These are phyloP conservation scores for Dendroctonus valens DNA, from an alignment of 1,140 invertebrate species.

Conservation along the genomic window DNA sequence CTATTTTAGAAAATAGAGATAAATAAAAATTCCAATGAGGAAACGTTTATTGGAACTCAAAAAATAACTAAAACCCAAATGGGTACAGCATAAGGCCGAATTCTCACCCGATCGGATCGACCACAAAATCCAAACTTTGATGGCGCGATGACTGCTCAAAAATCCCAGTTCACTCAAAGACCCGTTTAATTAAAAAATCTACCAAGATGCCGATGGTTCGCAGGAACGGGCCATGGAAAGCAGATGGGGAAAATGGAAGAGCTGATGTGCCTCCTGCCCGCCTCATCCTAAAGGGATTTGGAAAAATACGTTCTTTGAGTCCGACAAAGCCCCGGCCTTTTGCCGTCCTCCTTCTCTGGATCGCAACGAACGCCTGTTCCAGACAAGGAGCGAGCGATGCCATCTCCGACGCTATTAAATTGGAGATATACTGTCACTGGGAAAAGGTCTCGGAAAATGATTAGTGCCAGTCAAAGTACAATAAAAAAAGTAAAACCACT, in stretches of 20 bases:
- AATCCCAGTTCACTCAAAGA: no score
- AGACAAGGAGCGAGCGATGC: constrained; percentile 13
- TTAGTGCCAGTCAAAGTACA: constrained; percentile 37
- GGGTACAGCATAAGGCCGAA: no score
- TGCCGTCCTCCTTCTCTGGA: constrained; percentile 1
- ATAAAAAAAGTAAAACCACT: constrained; percentile 37
- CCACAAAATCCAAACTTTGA: no score
- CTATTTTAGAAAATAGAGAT: no score
- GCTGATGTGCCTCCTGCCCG: constrained; percentile 14
- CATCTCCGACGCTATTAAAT: constrained; percentile 34
- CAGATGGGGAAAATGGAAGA: constrained; percentile 42
- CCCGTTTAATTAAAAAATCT: no score
- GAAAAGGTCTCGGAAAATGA: constrained; percentile 36
- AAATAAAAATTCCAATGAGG: no score
- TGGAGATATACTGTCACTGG: constrained; percentile 37
- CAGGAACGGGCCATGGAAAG: constrained; percentile 10
- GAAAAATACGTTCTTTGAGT: constrained; percentile 38
- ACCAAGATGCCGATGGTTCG: no score
- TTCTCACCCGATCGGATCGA: no score
- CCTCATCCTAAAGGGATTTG: constrained; percentile 30
- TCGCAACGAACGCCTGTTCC: neutral
- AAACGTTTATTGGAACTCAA: no score
- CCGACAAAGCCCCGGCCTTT: constrained; percentile 26
- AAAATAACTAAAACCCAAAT: no score
- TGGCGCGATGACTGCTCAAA: no score